Conservation (phyloP, 2,113 vertebrate genomes). For the Strigops habroptila region DNA sequence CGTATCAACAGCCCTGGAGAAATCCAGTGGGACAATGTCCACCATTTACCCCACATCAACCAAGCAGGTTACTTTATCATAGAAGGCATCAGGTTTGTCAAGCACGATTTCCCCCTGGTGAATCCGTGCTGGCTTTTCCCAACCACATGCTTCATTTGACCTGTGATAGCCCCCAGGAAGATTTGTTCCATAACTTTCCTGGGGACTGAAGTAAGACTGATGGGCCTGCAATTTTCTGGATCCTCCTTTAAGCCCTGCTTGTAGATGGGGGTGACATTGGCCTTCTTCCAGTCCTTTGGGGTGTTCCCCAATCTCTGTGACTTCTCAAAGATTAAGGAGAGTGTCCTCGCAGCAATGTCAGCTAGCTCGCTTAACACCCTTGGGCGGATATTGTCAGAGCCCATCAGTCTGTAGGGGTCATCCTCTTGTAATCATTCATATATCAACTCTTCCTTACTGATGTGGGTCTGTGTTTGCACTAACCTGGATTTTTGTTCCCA, state of each 20-base stretch:
- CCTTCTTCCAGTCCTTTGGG: not conserved
- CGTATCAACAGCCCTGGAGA: fast-evolving
- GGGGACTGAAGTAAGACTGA: not conserved
- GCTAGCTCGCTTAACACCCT: not conserved
- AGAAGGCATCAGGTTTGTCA: not conserved
- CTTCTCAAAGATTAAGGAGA: not conserved
- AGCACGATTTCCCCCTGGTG: fast-evolving
- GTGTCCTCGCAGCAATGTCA: not conserved
- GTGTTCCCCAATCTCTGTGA: not conserved
- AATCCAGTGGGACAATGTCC: not conserved
- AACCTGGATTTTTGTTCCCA: not conserved
- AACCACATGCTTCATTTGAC: not conserved
- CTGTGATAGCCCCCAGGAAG: not conserved
- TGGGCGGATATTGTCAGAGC: not conserved
- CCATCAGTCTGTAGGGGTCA: not conserved
- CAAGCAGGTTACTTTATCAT: fast-evolving
- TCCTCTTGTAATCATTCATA: not conserved
- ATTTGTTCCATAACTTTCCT: not conserved
- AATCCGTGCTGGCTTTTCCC: not conserved
- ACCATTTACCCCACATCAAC: fast-evolving
- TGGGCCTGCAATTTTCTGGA: not conserved
- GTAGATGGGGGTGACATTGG: not conserved
- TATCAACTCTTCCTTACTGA: not conserved
- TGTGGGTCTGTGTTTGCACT: not conserved
- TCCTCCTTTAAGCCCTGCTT: not conserved